These are phyloP conservation scores for Sakesphorus luctuosus DNA, from an alignment of 2,113 vertebrate species.

Conservation along the genomic window DNA sequence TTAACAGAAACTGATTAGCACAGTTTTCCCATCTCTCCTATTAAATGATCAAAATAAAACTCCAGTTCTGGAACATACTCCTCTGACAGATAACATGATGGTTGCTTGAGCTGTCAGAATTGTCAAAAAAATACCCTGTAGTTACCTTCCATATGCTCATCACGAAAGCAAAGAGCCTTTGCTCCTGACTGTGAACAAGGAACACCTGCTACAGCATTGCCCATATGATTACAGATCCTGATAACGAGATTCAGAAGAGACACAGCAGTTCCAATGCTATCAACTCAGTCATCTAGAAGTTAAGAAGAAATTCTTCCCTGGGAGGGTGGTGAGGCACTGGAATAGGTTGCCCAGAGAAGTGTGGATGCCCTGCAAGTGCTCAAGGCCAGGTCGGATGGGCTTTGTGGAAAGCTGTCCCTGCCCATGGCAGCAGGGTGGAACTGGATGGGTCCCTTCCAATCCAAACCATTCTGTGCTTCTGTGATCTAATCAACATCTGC, in stretches of 20 bases:
- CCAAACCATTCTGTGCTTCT: background rate
- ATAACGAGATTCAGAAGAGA: background rate
- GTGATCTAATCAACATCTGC: background rate
- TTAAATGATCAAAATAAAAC: background rate
- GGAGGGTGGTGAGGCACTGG: background rate
- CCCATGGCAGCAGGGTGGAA: background rate
- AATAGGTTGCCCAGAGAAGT: background rate
- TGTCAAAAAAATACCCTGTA: background rate
- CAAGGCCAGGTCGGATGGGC: background rate
- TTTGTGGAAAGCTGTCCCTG: background rate
- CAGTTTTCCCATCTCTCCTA: background rate
- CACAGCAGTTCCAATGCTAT: background rate
- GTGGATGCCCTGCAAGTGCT: background rate
- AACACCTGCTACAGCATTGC: background rate
- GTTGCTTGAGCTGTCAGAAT: background rate
- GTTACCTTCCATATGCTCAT: background rate
- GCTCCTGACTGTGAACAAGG: background rate
- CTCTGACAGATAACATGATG: background rate
- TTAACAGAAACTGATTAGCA: background rate
- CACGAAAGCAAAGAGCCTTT: background rate
- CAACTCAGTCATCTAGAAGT: background rate
- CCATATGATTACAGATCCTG: background rate
- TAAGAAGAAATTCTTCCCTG: background rate
- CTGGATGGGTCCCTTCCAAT: background rate
- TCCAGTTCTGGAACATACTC: background rate